phyloP scores from a whole-genome alignment of 2,797 vertebrate species.

The Oreortyx pictus region DNA sequence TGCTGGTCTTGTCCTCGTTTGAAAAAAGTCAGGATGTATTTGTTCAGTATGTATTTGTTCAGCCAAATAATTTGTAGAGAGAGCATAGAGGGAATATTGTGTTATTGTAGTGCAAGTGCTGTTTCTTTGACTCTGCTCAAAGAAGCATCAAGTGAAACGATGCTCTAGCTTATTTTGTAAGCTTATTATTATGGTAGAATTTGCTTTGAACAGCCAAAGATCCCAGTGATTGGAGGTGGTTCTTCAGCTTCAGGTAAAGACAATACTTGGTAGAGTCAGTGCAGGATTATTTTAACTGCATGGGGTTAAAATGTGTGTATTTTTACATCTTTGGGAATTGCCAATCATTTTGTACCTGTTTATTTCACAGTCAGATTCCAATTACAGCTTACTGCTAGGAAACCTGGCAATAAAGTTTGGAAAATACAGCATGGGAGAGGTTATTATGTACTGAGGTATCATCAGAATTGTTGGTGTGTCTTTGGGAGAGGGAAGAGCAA shows the following conservation, averaged over 20 bases:
- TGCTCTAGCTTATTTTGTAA: not conserved
- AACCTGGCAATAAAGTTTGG: not conserved
- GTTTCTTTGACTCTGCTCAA: not conserved
- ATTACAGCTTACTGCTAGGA: conserved; percentile 46
- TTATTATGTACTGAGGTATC: not conserved
- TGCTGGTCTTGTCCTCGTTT: conserved; percentile 9
- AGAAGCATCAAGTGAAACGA: not conserved
- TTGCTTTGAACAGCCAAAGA: not conserved
- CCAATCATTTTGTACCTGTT: conserved; percentile 35
- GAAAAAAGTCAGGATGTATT: not conserved
- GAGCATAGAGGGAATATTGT: not conserved
- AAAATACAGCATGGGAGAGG: conserved; percentile 13
- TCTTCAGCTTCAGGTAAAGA: not conserved
- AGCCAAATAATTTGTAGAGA: conserved; percentile 41
- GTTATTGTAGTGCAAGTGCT: not conserved
- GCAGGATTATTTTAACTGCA: conserved; percentile 15
- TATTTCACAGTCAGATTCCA: conserved; percentile 46
- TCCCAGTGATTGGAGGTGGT: not conserved
- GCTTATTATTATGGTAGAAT: conserved; percentile 3
- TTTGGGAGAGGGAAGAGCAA: not conserved
- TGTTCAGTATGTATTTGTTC: not conserved
- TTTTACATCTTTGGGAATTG: conserved; percentile 47
- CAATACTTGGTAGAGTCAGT: not conserved
- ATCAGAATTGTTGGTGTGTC: not conserved
- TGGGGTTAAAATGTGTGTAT: conserved; percentile 13